phyloP scores from a whole-genome alignment of 2,888 invertebrate species.

The Stramonita haemastoma region DNA sequence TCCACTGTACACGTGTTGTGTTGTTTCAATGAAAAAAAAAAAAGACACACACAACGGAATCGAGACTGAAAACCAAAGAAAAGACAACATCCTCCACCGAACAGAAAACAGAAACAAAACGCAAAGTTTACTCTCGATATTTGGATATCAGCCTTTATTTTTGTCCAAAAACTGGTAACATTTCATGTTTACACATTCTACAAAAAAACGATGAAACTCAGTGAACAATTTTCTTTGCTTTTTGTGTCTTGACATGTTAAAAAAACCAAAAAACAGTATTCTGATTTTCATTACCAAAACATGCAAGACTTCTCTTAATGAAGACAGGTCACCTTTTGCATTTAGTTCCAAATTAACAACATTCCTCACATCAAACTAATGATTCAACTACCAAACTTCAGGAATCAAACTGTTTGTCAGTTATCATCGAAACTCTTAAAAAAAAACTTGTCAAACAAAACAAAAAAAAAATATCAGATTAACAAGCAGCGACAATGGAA shows the following conservation, averaged over 20 bases:
- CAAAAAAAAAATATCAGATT: no score
- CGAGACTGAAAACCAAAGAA: neutral
- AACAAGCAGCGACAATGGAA: no score
- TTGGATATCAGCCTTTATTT: neutral
- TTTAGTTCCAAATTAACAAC: neutral
- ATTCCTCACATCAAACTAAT: neutral
- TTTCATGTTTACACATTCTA: neutral
- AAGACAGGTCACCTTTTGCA: neutral
- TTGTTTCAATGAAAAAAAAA: neutral
- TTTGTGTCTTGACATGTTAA: no score
- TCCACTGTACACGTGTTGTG: slow-evolving; percentile 13
- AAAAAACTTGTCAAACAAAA: no score
- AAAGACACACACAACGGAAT: neutral
- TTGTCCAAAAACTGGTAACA: neutral
- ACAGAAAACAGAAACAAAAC: neutral
- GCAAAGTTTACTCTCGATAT: neutral
- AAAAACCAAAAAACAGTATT: no score
- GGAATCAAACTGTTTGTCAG: no score
- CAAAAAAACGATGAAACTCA: neutral
- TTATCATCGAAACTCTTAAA: no score
- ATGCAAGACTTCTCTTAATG: no score
- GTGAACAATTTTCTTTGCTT: no score
- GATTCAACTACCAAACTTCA: no score
- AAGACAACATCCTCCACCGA: neutral
- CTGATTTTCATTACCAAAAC: no score